Evolutionary conservation across 2,797 vertebrate genomes (phyloP).

Genomic region (Moxostoma hubbsi): DNA sequence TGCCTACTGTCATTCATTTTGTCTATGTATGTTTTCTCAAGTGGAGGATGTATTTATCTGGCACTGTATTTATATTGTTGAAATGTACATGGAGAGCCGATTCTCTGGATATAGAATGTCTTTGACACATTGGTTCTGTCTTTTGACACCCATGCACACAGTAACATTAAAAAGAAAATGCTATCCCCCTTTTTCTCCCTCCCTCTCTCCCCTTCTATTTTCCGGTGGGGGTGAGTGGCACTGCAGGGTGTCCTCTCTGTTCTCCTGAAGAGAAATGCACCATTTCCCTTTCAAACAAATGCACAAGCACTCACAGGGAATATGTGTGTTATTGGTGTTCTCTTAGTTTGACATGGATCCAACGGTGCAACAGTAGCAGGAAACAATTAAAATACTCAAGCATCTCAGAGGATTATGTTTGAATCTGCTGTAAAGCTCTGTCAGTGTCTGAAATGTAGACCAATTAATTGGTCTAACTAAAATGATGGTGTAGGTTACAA

Average conservation of each 20-base stretch:
- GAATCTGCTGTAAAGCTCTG: constrained; percentile 3
- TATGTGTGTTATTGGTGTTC: constrained; percentile 38
- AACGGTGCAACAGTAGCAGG: constrained; percentile 8
- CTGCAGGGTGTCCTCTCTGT: constrained; percentile 15
- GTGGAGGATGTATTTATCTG: constrained; percentile 51
- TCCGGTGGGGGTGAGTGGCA: neutral
- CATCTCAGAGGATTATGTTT: constrained; percentile 17
- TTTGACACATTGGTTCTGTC: constrained; percentile 24
- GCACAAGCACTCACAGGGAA: constrained; percentile 52
- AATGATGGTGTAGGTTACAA: too few species aligned
- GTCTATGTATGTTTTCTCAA: constrained; percentile 14
- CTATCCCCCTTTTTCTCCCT: constrained; percentile 1
- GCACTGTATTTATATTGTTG: constrained; percentile 60
- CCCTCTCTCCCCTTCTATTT: neutral
- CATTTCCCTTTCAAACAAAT: constrained; percentile 43
- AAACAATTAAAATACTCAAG: constrained; percentile 37
- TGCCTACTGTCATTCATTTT: constrained; percentile 31
- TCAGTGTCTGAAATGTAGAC: constrained; percentile 22
- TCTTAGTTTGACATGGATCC: constrained; percentile 19
- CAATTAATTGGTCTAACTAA: too few species aligned
- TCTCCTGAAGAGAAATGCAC: constrained; percentile 42
- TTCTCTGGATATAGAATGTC: constrained; percentile 33
- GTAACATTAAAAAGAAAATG: constrained; percentile 33
- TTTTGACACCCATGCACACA: neutral
- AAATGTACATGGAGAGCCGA: constrained; percentile 25